Conservation (phyloP, 2,797 vertebrate genomes). For the Eulemur mongoz region DNA sequence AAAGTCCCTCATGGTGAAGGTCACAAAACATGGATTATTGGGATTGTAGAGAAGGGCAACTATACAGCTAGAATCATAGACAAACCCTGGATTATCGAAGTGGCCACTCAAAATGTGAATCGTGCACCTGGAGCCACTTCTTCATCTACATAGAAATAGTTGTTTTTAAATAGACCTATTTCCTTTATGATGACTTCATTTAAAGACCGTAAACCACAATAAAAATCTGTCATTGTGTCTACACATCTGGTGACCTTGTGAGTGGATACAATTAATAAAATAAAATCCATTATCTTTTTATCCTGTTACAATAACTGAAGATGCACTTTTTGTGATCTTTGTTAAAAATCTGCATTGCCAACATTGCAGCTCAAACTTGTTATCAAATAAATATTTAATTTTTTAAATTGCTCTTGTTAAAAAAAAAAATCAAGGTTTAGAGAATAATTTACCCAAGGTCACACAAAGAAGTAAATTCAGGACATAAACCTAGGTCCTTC, state of each 20-base stretch:
- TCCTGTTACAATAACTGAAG: conserved; percentile 93
- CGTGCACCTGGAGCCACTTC: background rate
- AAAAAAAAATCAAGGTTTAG: too few species aligned
- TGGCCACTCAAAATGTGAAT: background rate
- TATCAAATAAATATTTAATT: too few species aligned
- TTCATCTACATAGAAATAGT: background rate
- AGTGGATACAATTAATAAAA: conserved; percentile 90
- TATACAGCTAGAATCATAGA: background rate
- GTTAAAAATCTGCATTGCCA: conserved; percentile 82
- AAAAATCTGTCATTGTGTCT: conserved; percentile 84
- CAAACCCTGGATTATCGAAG: background rate
- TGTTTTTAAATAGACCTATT: background rate
- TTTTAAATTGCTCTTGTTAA: too few species aligned
- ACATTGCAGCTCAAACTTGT: too few species aligned
- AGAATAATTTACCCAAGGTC: background rate
- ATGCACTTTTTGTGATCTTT: conserved; percentile 87
- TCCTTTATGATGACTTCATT: background rate
- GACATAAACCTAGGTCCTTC: background rate
- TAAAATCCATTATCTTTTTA: conserved; percentile 92
- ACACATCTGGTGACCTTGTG: conserved; percentile 87
- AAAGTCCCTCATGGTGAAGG: conserved; percentile 96
- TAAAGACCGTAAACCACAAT: background rate
- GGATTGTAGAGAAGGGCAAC: background rate
- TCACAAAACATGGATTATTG: conserved; percentile 96
- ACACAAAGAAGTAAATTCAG: background rate